A percentile compares a stretch with the other conserved stretches of the same genome.
Conservation (phyloP, 2,888 invertebrate genomes). For the Trimorus sp. region DNA sequence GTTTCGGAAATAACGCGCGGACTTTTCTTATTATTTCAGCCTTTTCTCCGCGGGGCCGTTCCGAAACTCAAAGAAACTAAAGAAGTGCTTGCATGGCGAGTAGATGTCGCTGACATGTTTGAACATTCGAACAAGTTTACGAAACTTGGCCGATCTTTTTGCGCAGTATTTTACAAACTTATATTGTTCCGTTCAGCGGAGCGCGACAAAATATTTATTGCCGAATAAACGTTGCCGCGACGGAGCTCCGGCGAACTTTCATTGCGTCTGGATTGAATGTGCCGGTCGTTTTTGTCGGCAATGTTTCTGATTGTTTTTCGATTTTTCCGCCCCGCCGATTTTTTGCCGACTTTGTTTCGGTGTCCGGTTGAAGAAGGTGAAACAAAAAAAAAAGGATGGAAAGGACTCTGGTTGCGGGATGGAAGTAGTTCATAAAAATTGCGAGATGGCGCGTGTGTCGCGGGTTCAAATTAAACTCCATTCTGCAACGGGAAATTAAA, state of each 20-base stretch:
- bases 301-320: no score
- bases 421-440: no score
- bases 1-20: no score
- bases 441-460: no score
- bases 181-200: conserved; percentile 34
- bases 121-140: conserved; percentile 41
- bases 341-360: no score
- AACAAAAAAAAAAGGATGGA: no score
- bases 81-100: conserved; percentile 42
- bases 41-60: conserved; percentile 25
- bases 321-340: no score
- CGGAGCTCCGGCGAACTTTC: not conserved
- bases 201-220: conserved; percentile 40
- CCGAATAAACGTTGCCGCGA: conserved; percentile 7
- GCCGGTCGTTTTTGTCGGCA: no score
- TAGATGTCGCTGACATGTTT: conserved; percentile 38
- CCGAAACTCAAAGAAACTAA: conserved; percentile 32
- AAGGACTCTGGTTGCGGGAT: no score
- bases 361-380: no score
- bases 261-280: no score
- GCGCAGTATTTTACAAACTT: conserved; percentile 48
- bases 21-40: conserved; percentile 12
- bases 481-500: conserved; percentile 65
- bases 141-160: conserved; percentile 35
- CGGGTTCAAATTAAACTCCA: conserved; percentile 69